Conservation (phyloP, 1,140 invertebrate species). For the Platorchestia sp. region DNA sequence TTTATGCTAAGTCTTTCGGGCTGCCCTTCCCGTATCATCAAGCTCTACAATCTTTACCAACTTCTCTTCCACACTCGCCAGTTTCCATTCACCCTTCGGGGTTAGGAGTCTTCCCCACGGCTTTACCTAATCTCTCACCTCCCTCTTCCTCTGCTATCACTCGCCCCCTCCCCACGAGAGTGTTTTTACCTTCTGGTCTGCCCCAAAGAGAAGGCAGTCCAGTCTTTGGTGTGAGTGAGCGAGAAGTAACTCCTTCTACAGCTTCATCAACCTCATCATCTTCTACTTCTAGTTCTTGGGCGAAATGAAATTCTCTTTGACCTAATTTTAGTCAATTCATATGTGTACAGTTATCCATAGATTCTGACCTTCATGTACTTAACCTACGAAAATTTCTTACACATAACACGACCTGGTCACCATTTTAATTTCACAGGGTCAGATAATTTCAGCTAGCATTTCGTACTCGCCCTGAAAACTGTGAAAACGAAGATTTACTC, state of each 20-base stretch:
- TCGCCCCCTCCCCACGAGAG: not conserved
- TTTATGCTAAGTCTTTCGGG: constrained; percentile 64
- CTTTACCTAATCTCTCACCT: not conserved
- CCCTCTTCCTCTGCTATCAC: not conserved
- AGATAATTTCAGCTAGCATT: too few relatives aligned
- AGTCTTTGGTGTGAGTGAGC: not conserved
- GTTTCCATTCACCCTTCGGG: constrained; percentile 7
- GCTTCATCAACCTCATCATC: not conserved
- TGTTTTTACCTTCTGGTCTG: not conserved
- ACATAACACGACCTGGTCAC: not conserved
- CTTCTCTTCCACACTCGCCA: not conserved
- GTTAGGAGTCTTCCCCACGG: constrained; percentile 24
- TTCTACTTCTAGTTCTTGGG: not conserved
- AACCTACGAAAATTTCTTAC: not conserved
- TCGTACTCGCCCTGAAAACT: too few relatives aligned
- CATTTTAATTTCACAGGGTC: not conserved
- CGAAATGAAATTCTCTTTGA: constrained; percentile 12
- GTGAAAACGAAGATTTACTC: too few relatives aligned
- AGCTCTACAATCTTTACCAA: constrained; percentile 55
- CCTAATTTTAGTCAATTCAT: not conserved
- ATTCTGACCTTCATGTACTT: not conserved
- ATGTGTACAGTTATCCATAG: not conserved
- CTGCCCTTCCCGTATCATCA: constrained; percentile 63
- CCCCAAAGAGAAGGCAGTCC: not conserved
- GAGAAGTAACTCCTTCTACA: not conserved